Evolutionary conservation across 2,888 invertebrate genomes (phyloP), one percentile per base, ranked within the genome.

Genomic region (Stenurella melanura): DNA sequence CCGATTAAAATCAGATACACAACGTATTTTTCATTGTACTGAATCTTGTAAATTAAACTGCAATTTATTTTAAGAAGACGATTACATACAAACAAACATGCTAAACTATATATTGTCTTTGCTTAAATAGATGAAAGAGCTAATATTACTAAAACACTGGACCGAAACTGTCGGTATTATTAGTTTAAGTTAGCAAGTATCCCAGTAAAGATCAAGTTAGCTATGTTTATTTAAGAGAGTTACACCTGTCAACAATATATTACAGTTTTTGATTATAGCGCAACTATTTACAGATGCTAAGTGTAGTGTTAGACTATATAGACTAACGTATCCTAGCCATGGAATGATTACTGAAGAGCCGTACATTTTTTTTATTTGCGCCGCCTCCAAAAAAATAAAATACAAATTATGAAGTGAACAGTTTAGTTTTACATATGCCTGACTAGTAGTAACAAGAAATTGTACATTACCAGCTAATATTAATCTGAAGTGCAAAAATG

Each of bases 211-310:
- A 58, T 69, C 30, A 69, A 69, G 38, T 21, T n/a, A 60, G 60
- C 64, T 73, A 54, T 63, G 56, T 75, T 75, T 75, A 75, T 75
- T 75, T 75, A 75, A 56, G 70, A 61, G 34, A 64, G 34, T 66
- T 34, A 50, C 76, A 76, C 76, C 76, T 76, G 76, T 56, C 61
- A 2, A 12, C 68, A 50, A 70, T 69, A 73, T 73, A 76, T 76
- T 73, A 73, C 30, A 73, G 58, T 68, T 73, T 64, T 66, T 73
- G 66, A 57, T 7, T 63, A 34, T 60, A 30, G 56, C 11, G 50
- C 57, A 60, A 60, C 54, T 56, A 58, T 58, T 58, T 58, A 61
- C 6, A 61, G 26, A 61, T 15, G 11, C 61, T 61, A 30, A 61
- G 34, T 26, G 61, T 2, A 12, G 17, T 26, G 61, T 10, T 18